These are phyloP conservation scores for Poecilobothrus nobilitatus DNA, from an alignment of 2,888 invertebrate genomes.

Conservation along the genomic window DNA sequence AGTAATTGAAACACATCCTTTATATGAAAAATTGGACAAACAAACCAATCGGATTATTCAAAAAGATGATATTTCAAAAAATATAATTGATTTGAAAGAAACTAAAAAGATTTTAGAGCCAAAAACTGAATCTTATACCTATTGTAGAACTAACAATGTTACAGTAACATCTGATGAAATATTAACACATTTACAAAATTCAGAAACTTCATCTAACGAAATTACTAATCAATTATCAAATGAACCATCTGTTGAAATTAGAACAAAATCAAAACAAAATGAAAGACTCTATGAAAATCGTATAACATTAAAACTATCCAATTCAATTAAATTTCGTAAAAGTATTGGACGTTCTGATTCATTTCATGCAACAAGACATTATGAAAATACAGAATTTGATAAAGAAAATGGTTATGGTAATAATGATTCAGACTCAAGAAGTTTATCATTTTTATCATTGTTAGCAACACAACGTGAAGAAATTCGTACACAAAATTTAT, in stretches of 20 bases:
- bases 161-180: too few relatives aligned
- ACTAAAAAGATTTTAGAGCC: too few relatives aligned
- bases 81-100: too few relatives aligned
- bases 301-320: constrained; percentile 22
- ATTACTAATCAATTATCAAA: background rate
- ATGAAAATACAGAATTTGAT: constrained; percentile 14
- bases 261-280: constrained; percentile 23
- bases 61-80: too few relatives aligned
- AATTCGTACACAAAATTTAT: constrained; percentile 23
- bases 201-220: background rate
- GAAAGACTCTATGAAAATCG: constrained; percentile 30
- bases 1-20: too few relatives aligned
- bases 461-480: constrained; percentile 25
- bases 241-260: constrained; percentile 2
- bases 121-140: too few relatives aligned
- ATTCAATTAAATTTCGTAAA: constrained; percentile 21
- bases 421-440: constrained; percentile 25
- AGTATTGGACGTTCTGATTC: constrained; percentile 37
- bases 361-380: constrained; percentile 33
- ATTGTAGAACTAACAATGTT: too few relatives aligned
- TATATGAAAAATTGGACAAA: too few relatives aligned
- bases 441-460: constrained; percentile 39
- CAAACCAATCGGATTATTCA: too few relatives aligned
- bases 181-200: background rate
- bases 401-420: background rate